Base-by-base conservation (phyloP, 2,797 vertebrate species). In the Pipistrellus nathusii region DNA sequence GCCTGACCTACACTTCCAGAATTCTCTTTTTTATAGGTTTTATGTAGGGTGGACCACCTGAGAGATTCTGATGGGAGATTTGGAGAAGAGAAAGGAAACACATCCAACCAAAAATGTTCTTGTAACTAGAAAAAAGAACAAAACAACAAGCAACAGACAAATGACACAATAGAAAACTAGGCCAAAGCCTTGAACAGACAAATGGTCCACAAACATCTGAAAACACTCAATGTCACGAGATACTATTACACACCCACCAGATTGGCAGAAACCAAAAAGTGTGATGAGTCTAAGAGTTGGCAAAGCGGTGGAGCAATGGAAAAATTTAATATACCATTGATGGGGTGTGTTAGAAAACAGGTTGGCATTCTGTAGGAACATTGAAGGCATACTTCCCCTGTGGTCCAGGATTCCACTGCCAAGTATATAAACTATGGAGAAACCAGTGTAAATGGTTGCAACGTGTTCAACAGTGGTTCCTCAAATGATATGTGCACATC, bases 61-160 rank as follows among this genome's bases (percentile, higher is more conserved):
- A 53, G 14, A 88, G 41, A 89, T 85, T 68, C 48, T 75, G 35
- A 76, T 62, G 32, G 59, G 27, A 80, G 35, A 48, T 75, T 44
- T 82, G 53, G 64, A 78, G 44, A 91, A 71, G 15, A 64, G 78
- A 85, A 85, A 48, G n/a, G 25, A 90, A 59, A 66, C 14, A 86
- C 5, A 51, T n/a, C 20, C 59, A 64, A 62, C 25, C 35, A 48
- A 18, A 62, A 81, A 53, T 7, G 38, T 82, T 83, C 68, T 91
- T 2, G 6, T 32, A 89, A 66, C 30, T 72, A 44, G 59, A 88
- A 73, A 62, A 55, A 92, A 66, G 27, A 86, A 84, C 20, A 66
- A 85, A 86, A 73, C 25, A 82, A 85, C 14, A 69, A 91, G 62
- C 77, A 20, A 80, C 80, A 48, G 48, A 66, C 55, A 88, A 64